Percentiles rank a stretch among this genome's conserved stretches.
Evolutionary conservation across 2,888 invertebrate genomes (phyloP).

Genomic region (Lydus trimaculatus): DNA sequence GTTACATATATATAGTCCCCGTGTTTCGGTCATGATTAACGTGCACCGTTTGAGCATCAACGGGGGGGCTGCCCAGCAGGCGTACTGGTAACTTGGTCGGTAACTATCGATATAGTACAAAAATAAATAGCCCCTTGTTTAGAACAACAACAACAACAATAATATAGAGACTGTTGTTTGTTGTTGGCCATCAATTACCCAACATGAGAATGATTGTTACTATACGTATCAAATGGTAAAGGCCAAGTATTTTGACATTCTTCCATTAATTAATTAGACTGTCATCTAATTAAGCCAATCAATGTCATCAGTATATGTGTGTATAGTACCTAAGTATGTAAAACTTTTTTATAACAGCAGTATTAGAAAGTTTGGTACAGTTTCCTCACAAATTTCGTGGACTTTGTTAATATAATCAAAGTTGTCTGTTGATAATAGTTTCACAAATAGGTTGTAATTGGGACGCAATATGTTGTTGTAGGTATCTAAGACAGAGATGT

Average conservation of each 20-base stretch:
- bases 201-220: constrained; percentile 9
- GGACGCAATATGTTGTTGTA: background rate
- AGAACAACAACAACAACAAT: constrained; percentile 30
- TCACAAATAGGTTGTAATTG: background rate
- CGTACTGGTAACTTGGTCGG: constrained; percentile 31
- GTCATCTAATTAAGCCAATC: background rate
- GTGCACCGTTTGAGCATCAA: constrained; percentile 31
- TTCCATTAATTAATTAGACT: background rate
- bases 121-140: constrained; percentile 41
- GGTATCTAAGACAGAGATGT: constrained; percentile 13
- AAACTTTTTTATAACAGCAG: no score
- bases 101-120: constrained; percentile 39
- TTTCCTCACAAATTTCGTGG: no score
- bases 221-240: background rate
- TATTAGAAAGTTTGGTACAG: no score
- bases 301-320: no score
- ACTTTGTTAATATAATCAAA: no score
- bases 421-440: background rate
- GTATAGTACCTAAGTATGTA: no score
- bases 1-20: constrained; percentile 30
- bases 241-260: background rate
- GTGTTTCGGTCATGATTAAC: constrained; percentile 41
- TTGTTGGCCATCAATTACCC: constrained; percentile 22
- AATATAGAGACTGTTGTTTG: constrained; percentile 13
- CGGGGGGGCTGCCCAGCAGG: constrained; percentile 37